Evolutionary conservation across 2,113 vertebrate species (phyloP), one percentile per base, ranked within the genome.

Genomic region (Cynoglossus semilaevis): DNA sequence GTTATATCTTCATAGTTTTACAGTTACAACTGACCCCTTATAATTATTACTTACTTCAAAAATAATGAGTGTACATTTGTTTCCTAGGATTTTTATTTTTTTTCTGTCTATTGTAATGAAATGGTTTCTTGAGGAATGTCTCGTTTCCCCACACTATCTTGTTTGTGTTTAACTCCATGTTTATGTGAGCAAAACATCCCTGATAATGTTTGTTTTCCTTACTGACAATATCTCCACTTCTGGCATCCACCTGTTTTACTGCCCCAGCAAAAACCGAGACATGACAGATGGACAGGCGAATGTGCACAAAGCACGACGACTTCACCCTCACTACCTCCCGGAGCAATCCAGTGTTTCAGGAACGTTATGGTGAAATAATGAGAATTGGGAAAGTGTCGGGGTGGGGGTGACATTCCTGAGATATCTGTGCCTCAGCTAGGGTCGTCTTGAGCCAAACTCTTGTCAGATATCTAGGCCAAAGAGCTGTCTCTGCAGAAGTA

Each of bases 391-490:
- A 58, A 56, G 44, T 34, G 22, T 19, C 44, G 55, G 35, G 35
- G 19, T 15, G 48, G 46, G 47, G 35, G 48, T 55, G 63, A 67
- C 83, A 88, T 87, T 89, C 80, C 85, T 67, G 49, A 70, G 66
- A 63, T 53, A 48, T 80, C 72, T 63, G 62, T 47, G 68, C 52
- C 75, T 81, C 80, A 69, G 76, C 72, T 66, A 60, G 77, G 63
- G 82, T 84, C 47, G 15, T 76, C 72, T 76, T 72, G 63, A 86
- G 82, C 83, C 86, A 83, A 75, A 87, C 57, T 29, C 63, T 63
- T 82, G 53, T 37, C 59, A 62, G 44, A 69, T 84, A 88, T 86
- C 50, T 86, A 78, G 88, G 85, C 87, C 86, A 87, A 54, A 72
- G 72, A 71, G 57, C 41, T 63, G 53, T 67, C 55, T 40, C 8